Evolutionary conservation across 2,888 invertebrate species (phyloP).

Genomic region (Leucania comma): DNA sequence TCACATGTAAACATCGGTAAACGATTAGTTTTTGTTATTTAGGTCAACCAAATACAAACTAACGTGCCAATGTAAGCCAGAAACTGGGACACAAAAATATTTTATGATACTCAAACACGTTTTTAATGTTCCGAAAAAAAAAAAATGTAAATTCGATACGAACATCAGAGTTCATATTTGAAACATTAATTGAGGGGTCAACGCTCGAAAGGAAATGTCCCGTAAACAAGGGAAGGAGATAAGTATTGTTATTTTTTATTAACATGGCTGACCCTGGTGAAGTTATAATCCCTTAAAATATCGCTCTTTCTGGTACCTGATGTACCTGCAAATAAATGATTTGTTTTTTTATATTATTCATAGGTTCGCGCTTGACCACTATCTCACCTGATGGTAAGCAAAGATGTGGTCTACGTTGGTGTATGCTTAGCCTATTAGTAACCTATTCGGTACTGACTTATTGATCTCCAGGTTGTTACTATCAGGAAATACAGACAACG

Average conservation of each 20-base stretch:
- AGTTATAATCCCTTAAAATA: conserved; percentile 38
- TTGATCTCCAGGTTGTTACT: no score
- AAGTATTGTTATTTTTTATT: conserved; percentile 61
- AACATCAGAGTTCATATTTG: conserved; percentile 36
- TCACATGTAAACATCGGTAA: conserved; percentile 8
- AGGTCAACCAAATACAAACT: conserved; percentile 8
- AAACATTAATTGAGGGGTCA: conserved; percentile 47
- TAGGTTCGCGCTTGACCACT: no score
- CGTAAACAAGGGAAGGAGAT: conserved; percentile 60
- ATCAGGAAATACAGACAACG: no score
- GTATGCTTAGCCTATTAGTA: no score
- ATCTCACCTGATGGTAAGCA: no score
- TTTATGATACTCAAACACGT: not conserved
- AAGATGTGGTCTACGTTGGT: no score
- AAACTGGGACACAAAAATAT: conserved; percentile 10
- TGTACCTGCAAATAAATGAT: not conserved
- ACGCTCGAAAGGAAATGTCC: conserved; percentile 49
- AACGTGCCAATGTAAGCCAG: not conserved
- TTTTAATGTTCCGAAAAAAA: conserved; percentile 12
- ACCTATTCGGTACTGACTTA: no score
- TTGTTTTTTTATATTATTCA: no score
- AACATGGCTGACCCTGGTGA: conserved; percentile 37
- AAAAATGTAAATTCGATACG: conserved; percentile 17
- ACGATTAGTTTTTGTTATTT: conserved; percentile 43
- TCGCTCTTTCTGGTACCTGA: conserved; percentile 26